Evolutionary conservation across 1,140 invertebrate genomes (phyloP), one percentile per base, ranked within the genome.

Genomic region (Papilio dardanus): DNA sequence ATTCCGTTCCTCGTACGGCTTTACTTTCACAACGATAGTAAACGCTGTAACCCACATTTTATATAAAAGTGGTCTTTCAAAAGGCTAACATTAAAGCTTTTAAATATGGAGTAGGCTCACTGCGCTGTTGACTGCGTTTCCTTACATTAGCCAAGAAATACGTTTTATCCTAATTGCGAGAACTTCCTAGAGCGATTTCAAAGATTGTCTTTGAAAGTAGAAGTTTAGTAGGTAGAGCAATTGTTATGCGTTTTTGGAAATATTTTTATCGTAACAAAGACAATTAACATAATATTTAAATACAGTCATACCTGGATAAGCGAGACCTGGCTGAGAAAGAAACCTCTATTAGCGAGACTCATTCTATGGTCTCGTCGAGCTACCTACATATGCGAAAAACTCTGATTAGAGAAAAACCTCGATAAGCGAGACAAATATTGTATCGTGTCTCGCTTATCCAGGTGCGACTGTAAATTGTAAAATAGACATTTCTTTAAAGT

Each of bases 21-120:
- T 58, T 54, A 54, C 8, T 24, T 58, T 58, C 54, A 46, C 24
- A 40, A 69, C 33, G 14, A 28, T 69, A 19, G 67, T 24, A 28
- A 69, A 37, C 14, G 24, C 67, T 16, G 67, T 69, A 69, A 69
- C 67, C 67, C 37, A 69, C 24, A 69, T 69, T 69, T 42, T 42
- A 42, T 42, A 71, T 28, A 71, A 71, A 71, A 71, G 68, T 71
- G 37, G 40, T 40, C 42, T 71, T 71, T 46, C 40, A 30, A 50
- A 71, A 50, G 68, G 37, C 24, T 12, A 71, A 71, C 68, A 71
- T 71, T 71, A 71, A 71, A 71, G 68, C 68, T 71, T 71, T 71
- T 71, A 71, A 50, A 71, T 71, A 30, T 71, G 24, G 50, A 71
- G 68, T 28, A 46, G 68, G 24, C 68, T 46, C 12, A 50, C 16